Evolutionary conservation across 2,113 vertebrate genomes (phyloP).

Genomic region (Cryptomyrus ogoouensis): DNA sequence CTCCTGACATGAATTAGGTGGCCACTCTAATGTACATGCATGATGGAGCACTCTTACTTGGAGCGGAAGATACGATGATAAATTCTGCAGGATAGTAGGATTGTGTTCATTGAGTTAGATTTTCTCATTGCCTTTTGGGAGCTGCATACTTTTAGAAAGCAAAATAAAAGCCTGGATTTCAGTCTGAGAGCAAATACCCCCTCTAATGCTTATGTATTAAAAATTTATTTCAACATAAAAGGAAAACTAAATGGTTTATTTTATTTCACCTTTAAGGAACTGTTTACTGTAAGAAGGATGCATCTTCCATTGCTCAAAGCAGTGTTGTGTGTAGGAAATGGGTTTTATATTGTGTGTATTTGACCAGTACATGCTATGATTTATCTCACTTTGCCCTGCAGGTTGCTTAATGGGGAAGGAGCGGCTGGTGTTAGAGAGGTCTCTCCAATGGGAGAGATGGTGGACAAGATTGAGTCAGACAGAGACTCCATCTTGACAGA

Average conservation of each 20-base stretch:
- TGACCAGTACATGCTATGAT: not conserved
- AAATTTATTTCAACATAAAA: not conserved
- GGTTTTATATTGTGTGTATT: not conserved
- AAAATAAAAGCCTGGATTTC: not conserved
- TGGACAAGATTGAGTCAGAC: not conserved
- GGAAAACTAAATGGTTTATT: not conserved
- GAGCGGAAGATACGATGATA: not conserved
- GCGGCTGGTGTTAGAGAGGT: conserved; percentile 25
- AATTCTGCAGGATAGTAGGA: not conserved
- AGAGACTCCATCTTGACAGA: not conserved
- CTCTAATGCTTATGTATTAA: not conserved
- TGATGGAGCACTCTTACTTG: not conserved
- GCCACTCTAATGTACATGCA: not conserved
- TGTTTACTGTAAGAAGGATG: not conserved
- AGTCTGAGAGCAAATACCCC: not conserved
- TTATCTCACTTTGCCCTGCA: conserved; percentile 21
- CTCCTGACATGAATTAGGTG: too few relatives aligned
- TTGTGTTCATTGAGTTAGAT: not conserved
- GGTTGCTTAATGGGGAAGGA: conserved; percentile 42
- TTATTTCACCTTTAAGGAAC: not conserved
- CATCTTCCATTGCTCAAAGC: not conserved
- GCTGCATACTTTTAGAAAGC: not conserved
- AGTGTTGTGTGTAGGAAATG: not conserved
- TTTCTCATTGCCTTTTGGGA: not conserved
- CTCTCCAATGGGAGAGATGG: not conserved